phyloP scores from a whole-genome alignment of 2,797 vertebrate genomes.

The Anomalospiza imberbis region DNA sequence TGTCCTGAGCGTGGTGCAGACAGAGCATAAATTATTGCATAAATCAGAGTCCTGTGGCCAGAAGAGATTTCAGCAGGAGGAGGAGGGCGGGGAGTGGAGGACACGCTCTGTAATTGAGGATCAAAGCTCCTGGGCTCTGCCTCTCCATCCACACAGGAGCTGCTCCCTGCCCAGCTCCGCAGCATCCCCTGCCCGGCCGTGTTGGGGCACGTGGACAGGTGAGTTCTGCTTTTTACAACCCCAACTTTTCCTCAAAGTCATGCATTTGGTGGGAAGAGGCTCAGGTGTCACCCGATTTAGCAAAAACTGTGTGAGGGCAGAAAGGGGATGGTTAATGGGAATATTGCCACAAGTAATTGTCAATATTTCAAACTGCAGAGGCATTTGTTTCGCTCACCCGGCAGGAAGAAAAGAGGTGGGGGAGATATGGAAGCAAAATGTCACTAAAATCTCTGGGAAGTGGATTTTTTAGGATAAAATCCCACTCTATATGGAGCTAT shows the following conservation, averaged over 20 bases:
- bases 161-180: not conserved
- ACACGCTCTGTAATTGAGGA: conserved; percentile 30
- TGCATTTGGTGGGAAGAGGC: not conserved
- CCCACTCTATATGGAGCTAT: fast-evolving
- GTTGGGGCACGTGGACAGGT: not conserved
- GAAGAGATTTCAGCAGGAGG: not conserved
- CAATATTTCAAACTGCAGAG: not conserved
- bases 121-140: conserved; percentile 4
- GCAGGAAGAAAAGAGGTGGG: not conserved
- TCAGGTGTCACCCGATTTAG: not conserved
- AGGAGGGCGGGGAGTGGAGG: not conserved
- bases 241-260: fast-evolving
- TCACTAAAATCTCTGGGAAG: not conserved
- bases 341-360: not conserved
- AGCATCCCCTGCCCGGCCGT: not conserved
- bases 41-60: not conserved
- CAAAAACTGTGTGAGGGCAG: not conserved
- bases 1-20: not conserved
- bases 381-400: not conserved
- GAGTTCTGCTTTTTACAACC: not conserved
- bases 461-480: not conserved
- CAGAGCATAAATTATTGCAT: not conserved
- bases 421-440: not conserved
- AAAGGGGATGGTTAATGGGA: not conserved
- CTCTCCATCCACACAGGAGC: not conserved